Evolutionary conservation across 35 echinoderm and acorn worm species (phyloP).

Genomic region (Apostichopus japonicus): DNA sequence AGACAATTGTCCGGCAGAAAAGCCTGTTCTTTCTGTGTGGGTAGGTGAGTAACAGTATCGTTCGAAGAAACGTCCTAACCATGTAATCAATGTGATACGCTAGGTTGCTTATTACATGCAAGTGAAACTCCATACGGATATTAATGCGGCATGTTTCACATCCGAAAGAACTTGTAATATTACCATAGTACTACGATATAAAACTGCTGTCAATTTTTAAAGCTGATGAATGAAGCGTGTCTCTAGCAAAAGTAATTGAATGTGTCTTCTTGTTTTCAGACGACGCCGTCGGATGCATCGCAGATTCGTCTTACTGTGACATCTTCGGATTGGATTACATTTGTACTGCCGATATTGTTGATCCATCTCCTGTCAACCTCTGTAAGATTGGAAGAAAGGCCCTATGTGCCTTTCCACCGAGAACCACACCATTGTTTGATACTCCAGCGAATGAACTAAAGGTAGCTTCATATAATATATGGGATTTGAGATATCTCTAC

Average conservation of each 20-base stretch:
- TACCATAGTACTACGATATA: no score
- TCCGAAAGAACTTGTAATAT: no score
- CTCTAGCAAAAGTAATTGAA: background rate
- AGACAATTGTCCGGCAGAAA: constrained; percentile 31
- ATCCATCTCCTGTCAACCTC: constrained; percentile 59
- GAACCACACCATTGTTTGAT: constrained; percentile 47
- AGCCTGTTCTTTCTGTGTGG: constrained; percentile 34
- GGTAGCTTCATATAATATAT: constrained; percentile 91
- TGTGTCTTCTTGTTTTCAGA: constrained; percentile 45
- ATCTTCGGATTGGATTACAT: constrained; percentile 78
- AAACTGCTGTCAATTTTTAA: no score
- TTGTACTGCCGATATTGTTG: constrained; percentile 46
- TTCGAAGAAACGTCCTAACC: no score
- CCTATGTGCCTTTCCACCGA: constrained; percentile 61
- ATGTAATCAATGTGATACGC: no score
- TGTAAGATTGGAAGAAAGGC: constrained; percentile 63
- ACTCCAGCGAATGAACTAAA: constrained; percentile 70
- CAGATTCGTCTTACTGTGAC: constrained; percentile 68
- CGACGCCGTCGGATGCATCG: constrained; percentile 68
- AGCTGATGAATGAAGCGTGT: no score
- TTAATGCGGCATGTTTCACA: no score
- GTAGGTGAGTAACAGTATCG: constrained; percentile 20
- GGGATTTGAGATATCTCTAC: constrained; percentile 86
- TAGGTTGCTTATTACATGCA: no score
- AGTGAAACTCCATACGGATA: no score